Evolutionary conservation across 2,888 invertebrate species (phyloP), one percentile per base, ranked within the genome.

Genomic region (Tortricodes alternella): DNA sequence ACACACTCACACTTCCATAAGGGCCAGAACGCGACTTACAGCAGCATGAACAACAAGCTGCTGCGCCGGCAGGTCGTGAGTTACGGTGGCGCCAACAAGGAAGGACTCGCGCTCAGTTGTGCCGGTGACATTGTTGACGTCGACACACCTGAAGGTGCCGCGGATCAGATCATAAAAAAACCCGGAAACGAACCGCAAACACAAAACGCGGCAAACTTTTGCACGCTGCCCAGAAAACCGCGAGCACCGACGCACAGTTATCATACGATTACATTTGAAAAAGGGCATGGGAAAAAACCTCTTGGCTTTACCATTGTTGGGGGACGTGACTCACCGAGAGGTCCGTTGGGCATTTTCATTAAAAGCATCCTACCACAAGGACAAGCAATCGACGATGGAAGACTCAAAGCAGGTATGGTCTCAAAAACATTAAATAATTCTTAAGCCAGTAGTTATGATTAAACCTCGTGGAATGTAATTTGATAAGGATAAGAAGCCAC

Each of bases 271-370:
- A 93, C 94, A 5, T 93, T 95, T 71, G 94, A 95, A 75, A 97
- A 97, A 74, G 96, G 96, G 1, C 93, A 93, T 6, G 95, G 96
- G 1, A 95, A 95, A 76, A 96, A 96, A 82, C 95, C 95, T 0
- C 91, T 97, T 24, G 97, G 97, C n/a, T 97, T 97, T 78, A 96
- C 96, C 8, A 96, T 97, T 66, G 97, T 97, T 2, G 97, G 97
- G 35, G 97, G 97, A 41, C 92, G 94, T 57, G 97, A 97, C 78
- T 96, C 96, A 27, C 95, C 96, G 1, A 93, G 95, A 76, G 96
- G 96, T 55, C 95, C 95, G 61, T 93, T 96, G 75, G 96, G 96
- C 38, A 96, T 97, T 76, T 96, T 95, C 81, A 95, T 97, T 65
- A 96, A 96, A 80, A 96, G 96, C 73, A 96, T 97, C 65, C 92